Conservation (phyloP, 2,888 invertebrate species). For the Phalangium opilio region DNA sequence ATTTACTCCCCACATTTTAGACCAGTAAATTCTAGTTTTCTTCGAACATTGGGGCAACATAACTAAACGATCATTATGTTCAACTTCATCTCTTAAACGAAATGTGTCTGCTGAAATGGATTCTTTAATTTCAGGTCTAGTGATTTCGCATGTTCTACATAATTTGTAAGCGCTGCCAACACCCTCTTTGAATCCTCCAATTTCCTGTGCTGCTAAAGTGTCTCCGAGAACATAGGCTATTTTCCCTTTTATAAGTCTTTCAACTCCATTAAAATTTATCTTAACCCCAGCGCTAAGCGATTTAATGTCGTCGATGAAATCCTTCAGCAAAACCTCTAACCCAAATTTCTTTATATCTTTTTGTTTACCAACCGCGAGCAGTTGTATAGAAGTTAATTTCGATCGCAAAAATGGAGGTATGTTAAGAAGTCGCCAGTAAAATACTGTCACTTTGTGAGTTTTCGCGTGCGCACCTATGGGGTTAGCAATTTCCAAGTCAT, state of each 20-base stretch:
- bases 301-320: background rate
- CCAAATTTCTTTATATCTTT: conserved; percentile 1
- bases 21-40: background rate
- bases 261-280: background rate
- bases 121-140: background rate
- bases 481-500: conserved; percentile 4
- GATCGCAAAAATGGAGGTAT: conserved; percentile 6
- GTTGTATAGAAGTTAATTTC: background rate
- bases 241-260: background rate
- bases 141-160: conserved; percentile 5
- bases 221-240: conserved; percentile 2
- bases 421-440: conserved; percentile 3
- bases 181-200: conserved; percentile 6
- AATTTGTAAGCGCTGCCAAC: conserved; percentile 2
- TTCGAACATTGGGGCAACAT: background rate
- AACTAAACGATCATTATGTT: background rate
- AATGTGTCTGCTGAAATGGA: conserved; percentile 1
- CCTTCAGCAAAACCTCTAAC: background rate
- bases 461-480: conserved; percentile 4
- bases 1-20: conserved; percentile 2
- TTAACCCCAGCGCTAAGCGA: background rate
- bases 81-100: background rate
- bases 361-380: conserved; percentile 1
- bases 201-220: conserved; percentile 4
- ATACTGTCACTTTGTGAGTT: conserved; percentile 4